Conservation (phyloP, 2,888 invertebrate species). For the Eledona agricola region DNA sequence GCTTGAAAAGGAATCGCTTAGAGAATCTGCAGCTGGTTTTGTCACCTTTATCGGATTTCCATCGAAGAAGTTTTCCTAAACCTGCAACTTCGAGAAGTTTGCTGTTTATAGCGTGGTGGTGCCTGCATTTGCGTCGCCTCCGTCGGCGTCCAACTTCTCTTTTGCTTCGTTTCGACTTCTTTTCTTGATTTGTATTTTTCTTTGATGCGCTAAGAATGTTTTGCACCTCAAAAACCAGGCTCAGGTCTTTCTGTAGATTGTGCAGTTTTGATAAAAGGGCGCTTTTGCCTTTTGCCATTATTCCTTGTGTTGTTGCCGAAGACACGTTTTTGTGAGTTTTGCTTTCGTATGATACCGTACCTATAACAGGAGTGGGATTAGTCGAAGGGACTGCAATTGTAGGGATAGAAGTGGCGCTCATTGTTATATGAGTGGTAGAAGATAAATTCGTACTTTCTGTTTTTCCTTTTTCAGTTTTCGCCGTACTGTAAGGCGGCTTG, state of each 20-base stretch:
- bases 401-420: constrained; percentile 9
- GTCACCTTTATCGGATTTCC: constrained; percentile 12
- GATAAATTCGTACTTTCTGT: neutral
- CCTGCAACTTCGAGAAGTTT: constrained; percentile 1
- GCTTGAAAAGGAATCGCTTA: constrained; percentile 14
- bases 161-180: constrained; percentile 9
- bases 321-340: neutral
- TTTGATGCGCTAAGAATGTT: constrained; percentile 18
- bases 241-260: constrained; percentile 24
- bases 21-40: neutral
- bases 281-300: constrained; percentile 16
- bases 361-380: constrained; percentile 14
- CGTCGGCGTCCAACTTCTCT: constrained; percentile 8
- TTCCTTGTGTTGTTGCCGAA: constrained; percentile 1
- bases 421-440: constrained; percentile 8
- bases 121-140: constrained; percentile 7
- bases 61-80: constrained; percentile 24
- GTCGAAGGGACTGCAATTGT: constrained; percentile 2
- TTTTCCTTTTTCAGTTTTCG: neutral
- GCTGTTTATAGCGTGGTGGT: constrained; percentile 4
- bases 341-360: constrained; percentile 6
- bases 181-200: constrained; percentile 7
- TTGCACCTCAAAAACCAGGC: constrained; percentile 29
- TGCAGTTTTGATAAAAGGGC: constrained; percentile 14
- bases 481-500: neutral